Evolutionary conservation across 2,113 vertebrate genomes (phyloP), one percentile per base, ranked within the genome.

Genomic region (Epinephelus fuscoguttatus): DNA sequence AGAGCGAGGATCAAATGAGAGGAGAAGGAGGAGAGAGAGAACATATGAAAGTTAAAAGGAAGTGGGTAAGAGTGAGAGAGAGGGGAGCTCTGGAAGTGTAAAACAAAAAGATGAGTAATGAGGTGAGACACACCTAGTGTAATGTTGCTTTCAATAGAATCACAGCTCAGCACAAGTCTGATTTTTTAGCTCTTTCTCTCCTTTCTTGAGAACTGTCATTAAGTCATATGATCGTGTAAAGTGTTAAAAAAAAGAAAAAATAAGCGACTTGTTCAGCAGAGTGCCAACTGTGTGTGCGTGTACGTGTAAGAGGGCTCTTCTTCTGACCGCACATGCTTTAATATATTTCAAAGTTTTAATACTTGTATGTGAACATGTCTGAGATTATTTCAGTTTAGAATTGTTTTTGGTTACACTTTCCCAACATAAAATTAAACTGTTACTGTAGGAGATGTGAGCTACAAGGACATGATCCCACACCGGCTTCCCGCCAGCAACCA

Each of bases 81-180:
- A 57, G 40, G 33, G 55, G 70, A 63, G 69, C 40, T 79, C 40
- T 17, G 78, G 55, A 85, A 82, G 87, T 87, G 89, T 86, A 82
- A 87, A 85, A 86, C 68, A 84, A 82, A 88, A 71, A 89, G 59
- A 72, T 63, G 84, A 84, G 69, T 52, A 81, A 84, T 72, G 74
- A 86, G 81, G 89, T 87, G 84, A 88, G 90, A 84, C 88, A 62
- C 84, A 76, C 84, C 82, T 86, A 47, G 82, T 80, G 84, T 69
- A 69, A 78, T 80, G 81, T 73, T 50, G 64, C 68, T 57, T 81
- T 77, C 70, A 47, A 37, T 37, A 50, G 57, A 59, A 52, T 89
- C 87, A 85, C 88, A 86, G 84, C 86, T 88, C 78, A 70, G 84
- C 82, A 79, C 21, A 84, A 82, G 80, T 88, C 64, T 55, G 67